Evolutionary conservation across 2,797 vertebrate genomes (phyloP), one percentile per base, ranked within the genome.

Genomic region (Acomys russatus): DNA sequence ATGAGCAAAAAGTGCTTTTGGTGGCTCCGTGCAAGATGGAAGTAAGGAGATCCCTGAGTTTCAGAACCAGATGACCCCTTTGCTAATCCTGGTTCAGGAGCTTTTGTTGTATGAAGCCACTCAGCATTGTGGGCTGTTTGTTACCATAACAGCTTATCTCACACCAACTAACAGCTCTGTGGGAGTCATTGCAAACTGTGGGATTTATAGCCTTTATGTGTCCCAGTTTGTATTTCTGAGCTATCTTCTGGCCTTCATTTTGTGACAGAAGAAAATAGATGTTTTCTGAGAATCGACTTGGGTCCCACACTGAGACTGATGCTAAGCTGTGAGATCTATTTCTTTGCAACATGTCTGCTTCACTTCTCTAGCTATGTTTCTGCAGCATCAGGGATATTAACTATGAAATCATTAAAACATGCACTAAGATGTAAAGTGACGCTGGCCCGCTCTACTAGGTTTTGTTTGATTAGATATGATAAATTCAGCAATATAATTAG

Each of bases 241-340:
- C 78, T 70, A 85, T n/a, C 90, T 11, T 92, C 10, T n/a, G 71
- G 6, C 12, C 30, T 91, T 95, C 49, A n/a, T 89, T 96, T 94
- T 89, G 76, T 3, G 56, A 91, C 15, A 85, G 63, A 90, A 70
- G 15, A 70, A 74, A 25, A n/a, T 8, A 83, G 25, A 83, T 33
- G 1, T 82, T 96, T 88, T 56, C 11, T 73, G 63, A 91, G 54
- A 91, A 88, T 28, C 88, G 35, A 73, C 18, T 61, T 59, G 54
- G n/a, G 44, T 68, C 35, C 86, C 35, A 38, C n/a, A 73, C 35
- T 12, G 66, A 82, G 35, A 77, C 68, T 38, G 73, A 30, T 4
- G 49, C 9, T 25, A 10, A 87, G 20, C 3, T 74, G n/a, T 25
- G 54, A 9, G 44, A 61, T 38, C 17, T 10, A 18, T 73, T n/a